A percentile compares a stretch with the other conserved stretches of the same genome.
Conservation (phyloP, 1,140 invertebrate species). For the Drosophila saltans region DNA sequence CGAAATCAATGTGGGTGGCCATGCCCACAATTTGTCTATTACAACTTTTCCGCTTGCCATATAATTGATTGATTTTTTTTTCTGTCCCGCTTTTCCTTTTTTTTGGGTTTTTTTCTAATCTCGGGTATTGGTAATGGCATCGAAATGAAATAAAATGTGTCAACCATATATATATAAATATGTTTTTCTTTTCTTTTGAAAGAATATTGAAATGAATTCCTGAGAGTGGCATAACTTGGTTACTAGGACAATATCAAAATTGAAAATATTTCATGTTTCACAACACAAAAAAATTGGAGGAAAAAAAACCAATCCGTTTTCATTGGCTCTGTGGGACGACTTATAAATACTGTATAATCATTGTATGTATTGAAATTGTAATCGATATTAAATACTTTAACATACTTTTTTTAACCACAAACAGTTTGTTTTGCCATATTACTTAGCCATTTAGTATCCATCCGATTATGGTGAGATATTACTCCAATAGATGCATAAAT, state of each 20-base stretch:
- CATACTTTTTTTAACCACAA: no score
- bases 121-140: constrained; percentile 55
- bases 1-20: constrained; percentile 11
- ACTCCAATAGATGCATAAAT: no score
- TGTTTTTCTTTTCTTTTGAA: constrained; percentile 28
- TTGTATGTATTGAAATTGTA: no score
- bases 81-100: constrained; percentile 3
- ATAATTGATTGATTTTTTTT: constrained; percentile 65
- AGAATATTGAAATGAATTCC: constrained; percentile 44
- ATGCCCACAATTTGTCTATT: constrained; percentile 12
- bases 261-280: constrained; percentile 61
- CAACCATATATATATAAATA: constrained; percentile 46
- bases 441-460: no score
- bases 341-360: not conserved
- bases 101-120: constrained; percentile 24
- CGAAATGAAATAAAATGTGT: constrained; percentile 53
- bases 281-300: not conserved
- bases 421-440: no score
- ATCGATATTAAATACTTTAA: no score
- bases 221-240: constrained; percentile 16
- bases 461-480: no score
- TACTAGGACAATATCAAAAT: constrained; percentile 66
- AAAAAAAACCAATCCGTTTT: not conserved
- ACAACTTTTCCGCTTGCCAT: constrained; percentile 33
- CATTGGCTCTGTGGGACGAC: not conserved